These are phyloP conservation scores for Semicossyphus pulcher DNA, from an alignment of 2,113 vertebrate genomes.

Conservation along the genomic window DNA sequence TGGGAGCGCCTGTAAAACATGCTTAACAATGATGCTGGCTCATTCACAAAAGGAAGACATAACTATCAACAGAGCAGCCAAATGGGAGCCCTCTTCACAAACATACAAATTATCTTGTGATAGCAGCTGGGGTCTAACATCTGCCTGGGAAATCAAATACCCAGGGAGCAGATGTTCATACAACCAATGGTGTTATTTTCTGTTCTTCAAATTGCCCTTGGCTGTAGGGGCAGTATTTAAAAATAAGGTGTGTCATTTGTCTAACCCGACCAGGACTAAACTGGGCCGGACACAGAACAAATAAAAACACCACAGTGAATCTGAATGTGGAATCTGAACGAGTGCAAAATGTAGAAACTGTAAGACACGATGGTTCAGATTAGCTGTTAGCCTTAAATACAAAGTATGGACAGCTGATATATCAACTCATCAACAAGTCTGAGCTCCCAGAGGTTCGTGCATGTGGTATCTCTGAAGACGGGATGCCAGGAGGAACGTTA, in stretches of 20 bases:
- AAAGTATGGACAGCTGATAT: slow-evolving; percentile 47
- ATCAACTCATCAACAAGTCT: slow-evolving; percentile 56
- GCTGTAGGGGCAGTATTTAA: slow-evolving; percentile 74
- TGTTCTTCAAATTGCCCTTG: slow-evolving; percentile 90
- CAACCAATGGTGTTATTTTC: slow-evolving; percentile 91
- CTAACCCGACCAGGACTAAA: slow-evolving; percentile 13
- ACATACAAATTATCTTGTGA: slow-evolving; percentile 93
- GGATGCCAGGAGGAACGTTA: slow-evolving; percentile 73
- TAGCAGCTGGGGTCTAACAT: slow-evolving; percentile 97
- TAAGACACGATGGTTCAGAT: background rate
- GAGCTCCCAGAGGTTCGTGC: slow-evolving; percentile 40
- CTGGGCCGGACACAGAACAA: slow-evolving; percentile 4
- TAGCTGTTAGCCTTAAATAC: slow-evolving; percentile 19
- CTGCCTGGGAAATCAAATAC: slow-evolving; percentile 93
- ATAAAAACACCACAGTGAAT: background rate
- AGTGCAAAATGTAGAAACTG: too few species aligned
- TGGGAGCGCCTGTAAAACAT: slow-evolving; percentile 51
- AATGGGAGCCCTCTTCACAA: slow-evolving; percentile 91
- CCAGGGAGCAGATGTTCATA: slow-evolving; percentile 93
- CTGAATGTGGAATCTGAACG: background rate
- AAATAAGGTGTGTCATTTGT: slow-evolving; percentile 59
- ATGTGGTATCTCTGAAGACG: slow-evolving; percentile 63
- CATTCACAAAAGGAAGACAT: slow-evolving; percentile 69
- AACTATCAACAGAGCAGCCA: slow-evolving; percentile 82
- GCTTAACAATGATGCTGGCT: slow-evolving; percentile 53